A percentile compares a stretch with the other conserved stretches of the same genome.
phyloP scores from a whole-genome alignment of 2,797 vertebrate species.

The Squalus acanthias region DNA sequence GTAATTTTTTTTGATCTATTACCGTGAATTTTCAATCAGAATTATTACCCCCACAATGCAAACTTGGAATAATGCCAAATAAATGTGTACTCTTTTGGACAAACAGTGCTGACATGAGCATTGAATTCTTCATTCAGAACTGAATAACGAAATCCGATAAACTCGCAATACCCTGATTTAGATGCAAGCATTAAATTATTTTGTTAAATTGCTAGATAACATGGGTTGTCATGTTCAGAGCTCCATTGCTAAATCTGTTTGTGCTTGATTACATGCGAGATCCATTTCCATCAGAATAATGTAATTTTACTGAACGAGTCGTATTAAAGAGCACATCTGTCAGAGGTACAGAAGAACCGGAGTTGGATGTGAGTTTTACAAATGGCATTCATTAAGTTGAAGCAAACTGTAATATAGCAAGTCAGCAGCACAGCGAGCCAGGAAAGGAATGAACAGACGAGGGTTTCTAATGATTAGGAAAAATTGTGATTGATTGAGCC shows the following conservation, averaged over 20 bases:
- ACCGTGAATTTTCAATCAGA: not conserved
- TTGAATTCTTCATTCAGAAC: not conserved
- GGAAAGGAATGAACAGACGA: constrained; percentile 22
- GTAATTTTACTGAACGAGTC: constrained; percentile 62
- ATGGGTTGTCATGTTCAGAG: constrained; percentile 48
- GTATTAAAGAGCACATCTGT: constrained; percentile 61
- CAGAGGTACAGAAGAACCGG: constrained; percentile 57
- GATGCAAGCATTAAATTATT: constrained; percentile 23
- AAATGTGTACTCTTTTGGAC: not conserved
- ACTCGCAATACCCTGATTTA: not conserved
- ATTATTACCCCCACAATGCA: not conserved
- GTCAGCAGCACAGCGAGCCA: constrained; percentile 1
- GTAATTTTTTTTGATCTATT: not conserved
- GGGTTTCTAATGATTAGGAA: constrained; percentile 31
- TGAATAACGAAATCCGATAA: constrained; percentile 11
- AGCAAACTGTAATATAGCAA: constrained; percentile 31
- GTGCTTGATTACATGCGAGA: constrained; percentile 47
- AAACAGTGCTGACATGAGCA: not conserved
- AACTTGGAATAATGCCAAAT: not conserved
- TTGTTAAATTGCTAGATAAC: constrained; percentile 28
- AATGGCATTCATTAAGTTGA: constrained; percentile 63
- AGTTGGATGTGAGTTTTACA: constrained; percentile 54
- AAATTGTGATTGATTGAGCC: constrained; percentile 28
- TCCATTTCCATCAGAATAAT: constrained; percentile 58
- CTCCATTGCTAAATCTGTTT: constrained; percentile 50